Evolutionary conservation across 2,888 invertebrate genomes (phyloP).

Genomic region (Caenorhabditis sp.): DNA sequence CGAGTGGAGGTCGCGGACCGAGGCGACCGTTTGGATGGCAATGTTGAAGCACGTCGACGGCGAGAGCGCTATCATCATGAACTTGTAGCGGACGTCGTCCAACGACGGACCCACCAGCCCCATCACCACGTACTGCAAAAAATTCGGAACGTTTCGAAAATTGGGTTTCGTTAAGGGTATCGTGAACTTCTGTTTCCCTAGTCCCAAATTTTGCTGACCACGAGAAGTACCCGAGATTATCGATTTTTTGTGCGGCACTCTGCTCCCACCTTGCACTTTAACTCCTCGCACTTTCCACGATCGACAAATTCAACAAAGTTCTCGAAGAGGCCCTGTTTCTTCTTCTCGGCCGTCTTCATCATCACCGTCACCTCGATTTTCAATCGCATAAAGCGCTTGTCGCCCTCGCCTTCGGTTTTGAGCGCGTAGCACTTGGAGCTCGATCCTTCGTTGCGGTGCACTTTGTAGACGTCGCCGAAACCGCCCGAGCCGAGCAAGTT

Average conservation of each 20-base stretch:
- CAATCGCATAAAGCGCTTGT: constrained; percentile 48
- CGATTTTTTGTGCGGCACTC: neutral
- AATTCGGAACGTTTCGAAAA: too few species aligned
- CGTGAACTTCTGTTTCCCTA: too few species aligned
- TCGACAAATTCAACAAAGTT: constrained; percentile 57
- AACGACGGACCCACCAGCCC: constrained; percentile 54
- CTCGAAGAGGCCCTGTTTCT: neutral
- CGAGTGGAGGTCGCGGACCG: constrained; percentile 40
- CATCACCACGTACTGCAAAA: constrained; percentile 50
- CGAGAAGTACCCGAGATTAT: too few species aligned
- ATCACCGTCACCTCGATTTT: constrained; percentile 57
- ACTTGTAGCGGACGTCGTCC: constrained; percentile 53
- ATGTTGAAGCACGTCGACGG: constrained; percentile 27
- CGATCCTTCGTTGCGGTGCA: constrained; percentile 9
- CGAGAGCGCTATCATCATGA: constrained; percentile 20
- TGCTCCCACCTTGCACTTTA: constrained; percentile 27
- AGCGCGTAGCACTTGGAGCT: constrained; percentile 39
- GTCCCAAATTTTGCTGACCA: too few species aligned
- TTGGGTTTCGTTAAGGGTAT: too few species aligned
- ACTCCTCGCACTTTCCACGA: constrained; percentile 35
- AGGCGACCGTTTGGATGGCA: constrained; percentile 42
- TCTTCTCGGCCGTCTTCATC: constrained; percentile 13
- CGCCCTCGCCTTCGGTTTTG: constrained; percentile 53
- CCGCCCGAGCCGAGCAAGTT: constrained; percentile 51
- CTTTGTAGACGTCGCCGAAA: constrained; percentile 58